phyloP scores from a whole-genome alignment of 2,888 invertebrate genomes.

The Galerucella nymphaeae region DNA sequence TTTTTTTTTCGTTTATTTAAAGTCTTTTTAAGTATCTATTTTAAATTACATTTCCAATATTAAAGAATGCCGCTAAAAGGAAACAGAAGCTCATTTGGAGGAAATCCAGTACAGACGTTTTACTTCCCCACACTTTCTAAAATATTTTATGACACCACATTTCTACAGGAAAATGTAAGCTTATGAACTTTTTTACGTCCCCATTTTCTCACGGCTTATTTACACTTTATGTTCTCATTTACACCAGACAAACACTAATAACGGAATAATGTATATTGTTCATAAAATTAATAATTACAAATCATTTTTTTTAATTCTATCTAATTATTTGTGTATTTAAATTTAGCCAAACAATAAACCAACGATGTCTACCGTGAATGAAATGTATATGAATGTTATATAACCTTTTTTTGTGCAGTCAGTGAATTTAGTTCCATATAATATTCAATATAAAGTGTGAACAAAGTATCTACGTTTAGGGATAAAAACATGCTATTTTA shows the following conservation, averaged over 20 bases:
- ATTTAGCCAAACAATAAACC: no score
- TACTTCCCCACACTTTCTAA: conserved; percentile 4
- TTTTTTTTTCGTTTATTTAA: neutral
- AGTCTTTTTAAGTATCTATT: neutral
- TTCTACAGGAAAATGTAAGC: conserved; percentile 30
- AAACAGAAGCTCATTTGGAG: conserved; percentile 11
- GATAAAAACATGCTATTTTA: no score
- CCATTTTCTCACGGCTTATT: conserved; percentile 29
- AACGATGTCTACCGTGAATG: no score
- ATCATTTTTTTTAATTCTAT: conserved; percentile 6
- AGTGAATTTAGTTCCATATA: no score
- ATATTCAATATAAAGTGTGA: no score
- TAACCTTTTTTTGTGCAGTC: no score
- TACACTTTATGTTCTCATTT: conserved; percentile 33
- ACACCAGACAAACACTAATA: conserved; percentile 9
- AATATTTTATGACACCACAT: conserved; percentile 30
- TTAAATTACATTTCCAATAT: neutral
- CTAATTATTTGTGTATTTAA: neutral
- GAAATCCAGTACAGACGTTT: conserved; percentile 2
- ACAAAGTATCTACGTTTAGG: no score
- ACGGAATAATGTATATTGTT: conserved; percentile 21
- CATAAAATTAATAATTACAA: conserved; percentile 30
- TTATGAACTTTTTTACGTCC: conserved; percentile 35
- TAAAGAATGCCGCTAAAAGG: conserved; percentile 1
- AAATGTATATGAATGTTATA: no score